Conservation (phyloP, 2,113 vertebrate species). For the Rhabdomys dilectus region DNA sequence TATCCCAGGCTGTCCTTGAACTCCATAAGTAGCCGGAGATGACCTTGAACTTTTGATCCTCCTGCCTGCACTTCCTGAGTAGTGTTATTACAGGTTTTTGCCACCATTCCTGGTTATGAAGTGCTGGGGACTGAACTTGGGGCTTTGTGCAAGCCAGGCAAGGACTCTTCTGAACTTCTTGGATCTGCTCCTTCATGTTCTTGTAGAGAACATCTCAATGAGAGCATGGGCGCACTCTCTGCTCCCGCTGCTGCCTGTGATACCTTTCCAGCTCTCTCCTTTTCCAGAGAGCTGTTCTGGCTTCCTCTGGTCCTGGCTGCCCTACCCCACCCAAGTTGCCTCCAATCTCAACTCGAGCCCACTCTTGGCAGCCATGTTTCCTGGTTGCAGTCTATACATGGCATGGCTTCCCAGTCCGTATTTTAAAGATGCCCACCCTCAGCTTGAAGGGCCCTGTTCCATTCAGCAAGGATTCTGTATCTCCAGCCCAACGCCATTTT, state of each 20-base stretch:
- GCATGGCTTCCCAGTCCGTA: neutral
- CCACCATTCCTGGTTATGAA: neutral
- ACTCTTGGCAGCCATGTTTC: neutral
- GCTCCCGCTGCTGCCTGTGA: neutral
- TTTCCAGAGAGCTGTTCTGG: neutral
- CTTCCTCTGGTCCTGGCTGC: neutral
- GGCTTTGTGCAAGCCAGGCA: neutral
- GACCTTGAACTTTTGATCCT: neutral
- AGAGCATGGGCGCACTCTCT: neutral
- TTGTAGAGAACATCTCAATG: neutral
- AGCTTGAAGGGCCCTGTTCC: neutral
- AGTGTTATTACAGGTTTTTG: neutral
- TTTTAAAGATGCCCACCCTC: neutral
- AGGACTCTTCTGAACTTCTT: neutral
- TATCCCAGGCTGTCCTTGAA: neutral
- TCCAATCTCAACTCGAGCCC: neutral
- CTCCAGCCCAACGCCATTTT: neutral
- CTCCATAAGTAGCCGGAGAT: neutral
- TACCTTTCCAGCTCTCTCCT: neutral
- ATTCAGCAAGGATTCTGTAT: neutral
- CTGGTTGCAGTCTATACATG: neutral
- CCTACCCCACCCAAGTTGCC: neutral
- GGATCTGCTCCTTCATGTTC: neutral
- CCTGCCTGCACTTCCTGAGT: neutral
- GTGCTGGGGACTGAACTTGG: neutral